These are phyloP conservation scores for Globodera rostochiensis DNA, from an alignment of 1,140 invertebrate genomes.

Conservation along the genomic window DNA sequence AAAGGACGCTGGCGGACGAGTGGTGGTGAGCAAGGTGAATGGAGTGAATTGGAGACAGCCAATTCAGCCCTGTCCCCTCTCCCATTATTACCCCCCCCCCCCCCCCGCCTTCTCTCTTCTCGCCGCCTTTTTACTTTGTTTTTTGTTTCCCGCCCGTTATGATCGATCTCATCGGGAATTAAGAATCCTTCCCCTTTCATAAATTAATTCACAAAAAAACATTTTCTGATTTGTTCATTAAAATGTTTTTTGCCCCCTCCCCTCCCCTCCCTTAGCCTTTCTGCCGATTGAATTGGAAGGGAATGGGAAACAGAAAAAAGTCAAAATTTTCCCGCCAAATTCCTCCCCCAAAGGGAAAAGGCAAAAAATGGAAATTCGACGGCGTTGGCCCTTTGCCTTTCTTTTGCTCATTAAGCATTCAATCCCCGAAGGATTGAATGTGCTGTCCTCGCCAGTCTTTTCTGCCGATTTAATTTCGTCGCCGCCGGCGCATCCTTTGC, in stretches of 20 bases:
- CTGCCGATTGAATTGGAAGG: neutral
- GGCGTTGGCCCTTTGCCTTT: neutral
- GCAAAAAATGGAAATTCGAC: constrained; percentile 4
- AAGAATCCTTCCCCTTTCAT: too few species aligned
- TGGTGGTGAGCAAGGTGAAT: neutral
- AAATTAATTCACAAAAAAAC: too few species aligned
- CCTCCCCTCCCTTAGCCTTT: neutral
- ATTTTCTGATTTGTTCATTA: too few species aligned
- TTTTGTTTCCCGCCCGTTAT: too few species aligned
- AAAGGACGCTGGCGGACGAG: neutral
- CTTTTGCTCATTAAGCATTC: constrained; percentile 12
- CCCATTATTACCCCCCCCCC: too few species aligned
- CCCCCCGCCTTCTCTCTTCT: neutral
- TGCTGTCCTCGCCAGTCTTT: neutral
- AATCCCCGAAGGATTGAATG: constrained; percentile 7
- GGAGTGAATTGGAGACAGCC: neutral
- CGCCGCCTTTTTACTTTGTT: neutral
- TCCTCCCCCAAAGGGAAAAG: neutral
- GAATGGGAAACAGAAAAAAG: neutral
- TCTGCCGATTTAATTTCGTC: constrained; percentile 16
- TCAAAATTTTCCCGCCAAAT: constrained; percentile 8
- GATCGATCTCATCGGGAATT: too few species aligned
- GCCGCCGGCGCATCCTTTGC: neutral
- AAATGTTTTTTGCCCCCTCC: neutral
- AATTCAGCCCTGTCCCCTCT: neutral